A percentile compares a stretch with the other conserved stretches of the same genome.
Evolutionary conservation across 1,140 invertebrate species (phyloP).

Genomic region (Caenorhabditis briggsae): DNA sequence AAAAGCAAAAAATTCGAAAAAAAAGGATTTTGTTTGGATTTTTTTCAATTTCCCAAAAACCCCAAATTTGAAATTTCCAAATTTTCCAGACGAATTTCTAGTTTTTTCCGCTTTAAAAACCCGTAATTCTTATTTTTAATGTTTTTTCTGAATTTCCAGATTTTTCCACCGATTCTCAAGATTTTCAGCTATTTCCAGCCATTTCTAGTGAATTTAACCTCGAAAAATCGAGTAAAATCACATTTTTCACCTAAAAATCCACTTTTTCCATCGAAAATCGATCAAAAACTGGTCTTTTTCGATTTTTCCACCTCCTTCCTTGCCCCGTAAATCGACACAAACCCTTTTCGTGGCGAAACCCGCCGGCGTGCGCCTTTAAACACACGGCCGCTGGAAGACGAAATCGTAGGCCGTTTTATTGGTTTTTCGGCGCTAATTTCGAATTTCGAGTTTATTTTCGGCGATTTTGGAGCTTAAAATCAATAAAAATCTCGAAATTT

Average conservation of each 20-base stretch:
- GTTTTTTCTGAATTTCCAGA: too few relatives aligned
- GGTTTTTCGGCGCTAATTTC: background rate
- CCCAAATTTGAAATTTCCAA: too few relatives aligned
- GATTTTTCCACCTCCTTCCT: too few relatives aligned
- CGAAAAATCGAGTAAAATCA: too few relatives aligned
- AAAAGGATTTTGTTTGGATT: too few relatives aligned
- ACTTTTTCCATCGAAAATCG: background rate
- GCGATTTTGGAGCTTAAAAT: background rate
- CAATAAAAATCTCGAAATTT: background rate
- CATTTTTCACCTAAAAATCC: background rate
- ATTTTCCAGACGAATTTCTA: too few relatives aligned
- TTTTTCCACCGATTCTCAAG: background rate
- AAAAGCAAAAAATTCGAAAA: too few relatives aligned
- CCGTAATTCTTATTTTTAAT: too few relatives aligned
- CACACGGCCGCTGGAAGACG: background rate
- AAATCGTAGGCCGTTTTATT: background rate
- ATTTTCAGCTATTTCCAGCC: background rate
- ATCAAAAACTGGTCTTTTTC: background rate
- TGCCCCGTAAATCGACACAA: too few relatives aligned
- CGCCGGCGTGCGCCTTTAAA: background rate
- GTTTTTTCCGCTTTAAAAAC: too few relatives aligned
- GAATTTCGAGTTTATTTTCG: background rate
- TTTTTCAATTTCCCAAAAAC: too few relatives aligned
- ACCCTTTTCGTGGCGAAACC: conserved; percentile 3
- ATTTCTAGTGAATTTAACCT: background rate